These are phyloP conservation scores for Burhinus oedicnemus DNA, from an alignment of 2,113 vertebrate genomes.

Conservation along the genomic window DNA sequence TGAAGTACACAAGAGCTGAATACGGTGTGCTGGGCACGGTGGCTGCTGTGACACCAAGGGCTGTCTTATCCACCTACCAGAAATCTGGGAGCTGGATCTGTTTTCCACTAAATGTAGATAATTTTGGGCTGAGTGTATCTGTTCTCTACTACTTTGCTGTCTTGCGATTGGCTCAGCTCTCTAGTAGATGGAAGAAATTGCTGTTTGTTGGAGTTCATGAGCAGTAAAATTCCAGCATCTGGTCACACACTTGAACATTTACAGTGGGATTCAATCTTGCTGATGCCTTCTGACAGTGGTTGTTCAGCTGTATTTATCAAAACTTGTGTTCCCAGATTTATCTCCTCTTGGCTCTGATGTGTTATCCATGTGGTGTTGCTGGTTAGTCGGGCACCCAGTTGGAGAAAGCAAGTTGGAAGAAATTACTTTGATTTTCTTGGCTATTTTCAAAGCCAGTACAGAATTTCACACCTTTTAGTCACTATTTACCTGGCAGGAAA, in stretches of 20 bases:
- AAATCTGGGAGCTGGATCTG: not conserved
- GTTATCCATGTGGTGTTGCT: not conserved
- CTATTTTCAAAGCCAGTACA: not conserved
- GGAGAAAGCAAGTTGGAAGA: not conserved
- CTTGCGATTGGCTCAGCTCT: not conserved
- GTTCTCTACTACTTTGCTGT: not conserved
- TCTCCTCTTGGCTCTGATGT: not conserved
- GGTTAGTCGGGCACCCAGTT: not conserved
- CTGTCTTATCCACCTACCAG: not conserved
- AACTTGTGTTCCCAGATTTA: not conserved
- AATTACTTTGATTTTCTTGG: not conserved
- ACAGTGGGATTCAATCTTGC: not conserved
- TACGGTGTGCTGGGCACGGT: not conserved
- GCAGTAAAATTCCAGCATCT: not conserved
- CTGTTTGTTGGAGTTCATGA: not conserved
- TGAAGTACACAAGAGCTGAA: not conserved
- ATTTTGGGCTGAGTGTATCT: not conserved
- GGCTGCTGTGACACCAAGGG: not conserved
- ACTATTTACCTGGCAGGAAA: not conserved
- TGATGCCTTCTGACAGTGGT: not conserved
- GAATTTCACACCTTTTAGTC: not conserved
- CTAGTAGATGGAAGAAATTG: not conserved
- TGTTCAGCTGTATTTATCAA: not conserved
- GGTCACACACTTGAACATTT: not conserved
- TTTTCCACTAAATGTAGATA: not conserved